Conservation (phyloP, 2,888 invertebrate genomes). For the Idaea straminata region DNA sequence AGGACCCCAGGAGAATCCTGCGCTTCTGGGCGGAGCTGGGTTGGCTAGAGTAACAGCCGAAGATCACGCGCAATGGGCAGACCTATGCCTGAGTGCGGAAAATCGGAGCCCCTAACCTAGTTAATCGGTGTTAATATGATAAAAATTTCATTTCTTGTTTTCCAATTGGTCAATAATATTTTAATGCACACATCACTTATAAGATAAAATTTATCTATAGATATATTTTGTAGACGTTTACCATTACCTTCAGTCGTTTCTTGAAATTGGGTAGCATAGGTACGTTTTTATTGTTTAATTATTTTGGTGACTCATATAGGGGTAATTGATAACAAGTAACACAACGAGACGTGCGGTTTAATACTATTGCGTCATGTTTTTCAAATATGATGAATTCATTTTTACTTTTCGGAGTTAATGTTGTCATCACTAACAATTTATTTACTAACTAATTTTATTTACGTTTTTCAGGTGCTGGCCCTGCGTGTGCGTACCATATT, state of each 20-base stretch:
- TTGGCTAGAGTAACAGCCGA: too few species aligned
- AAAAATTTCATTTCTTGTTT: neutral
- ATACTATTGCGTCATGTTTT: neutral
- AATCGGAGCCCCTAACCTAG: too few species aligned
- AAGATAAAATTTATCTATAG: neutral
- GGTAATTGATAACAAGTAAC: neutral
- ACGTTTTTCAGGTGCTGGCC: conserved; percentile 60
- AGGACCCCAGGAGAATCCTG: too few species aligned
- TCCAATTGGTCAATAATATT: neutral
- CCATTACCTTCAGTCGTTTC: neutral
- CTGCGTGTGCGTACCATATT: conserved; percentile 80
- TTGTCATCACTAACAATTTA: neutral
- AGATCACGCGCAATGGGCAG: too few species aligned
- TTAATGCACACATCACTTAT: neutral
- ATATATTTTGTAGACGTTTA: neutral
- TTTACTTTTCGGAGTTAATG: conserved; percentile 7
- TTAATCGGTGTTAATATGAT: neutral
- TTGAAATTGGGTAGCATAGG: neutral
- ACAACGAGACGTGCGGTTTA: neutral
- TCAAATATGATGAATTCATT: neutral
- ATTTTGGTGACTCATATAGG: neutral
- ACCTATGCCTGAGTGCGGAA: too few species aligned
- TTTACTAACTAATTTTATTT: neutral
- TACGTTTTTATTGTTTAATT: neutral
- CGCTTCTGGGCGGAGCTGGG: too few species aligned